Percentiles rank a stretch among this genome's conserved stretches.
phyloP scores from a whole-genome alignment of 2,888 invertebrate genomes.

The Leistus spinibarbis region DNA sequence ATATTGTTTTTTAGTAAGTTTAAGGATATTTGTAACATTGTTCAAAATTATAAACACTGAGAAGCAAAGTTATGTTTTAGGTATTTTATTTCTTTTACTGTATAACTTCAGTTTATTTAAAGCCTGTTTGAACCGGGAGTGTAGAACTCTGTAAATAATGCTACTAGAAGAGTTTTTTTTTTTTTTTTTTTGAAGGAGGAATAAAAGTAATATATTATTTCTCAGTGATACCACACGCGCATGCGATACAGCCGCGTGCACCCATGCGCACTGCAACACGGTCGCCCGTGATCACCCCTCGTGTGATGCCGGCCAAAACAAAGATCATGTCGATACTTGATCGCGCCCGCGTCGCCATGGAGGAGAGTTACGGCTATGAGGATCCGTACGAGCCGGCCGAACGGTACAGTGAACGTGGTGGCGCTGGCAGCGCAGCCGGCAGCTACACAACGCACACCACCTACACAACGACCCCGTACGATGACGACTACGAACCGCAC shows the following conservation, averaged over 20 bases:
- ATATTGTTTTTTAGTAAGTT: too few species aligned
- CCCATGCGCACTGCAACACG: slow-evolving; percentile 57
- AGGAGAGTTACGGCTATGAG: slow-evolving; percentile 72
- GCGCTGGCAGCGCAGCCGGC: slow-evolving; percentile 26
- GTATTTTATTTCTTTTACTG: too few species aligned
- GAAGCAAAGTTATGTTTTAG: too few species aligned
- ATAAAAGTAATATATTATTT: background rate
- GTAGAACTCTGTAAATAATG: too few species aligned
- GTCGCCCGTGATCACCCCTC: slow-evolving; percentile 59
- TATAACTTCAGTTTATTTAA: too few species aligned
- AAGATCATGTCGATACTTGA: slow-evolving; percentile 86
- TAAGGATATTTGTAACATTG: too few species aligned
- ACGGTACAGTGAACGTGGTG: slow-evolving; percentile 44
- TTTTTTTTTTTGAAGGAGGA: background rate
- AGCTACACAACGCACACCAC: slow-evolving; percentile 48
- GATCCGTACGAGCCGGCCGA: slow-evolving; percentile 50
- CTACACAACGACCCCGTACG: slow-evolving; percentile 48
- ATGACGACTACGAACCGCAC: slow-evolving; percentile 54
- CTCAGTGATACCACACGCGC: slow-evolving; percentile 24
- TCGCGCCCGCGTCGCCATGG: slow-evolving; percentile 82
- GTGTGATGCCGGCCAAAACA: slow-evolving; percentile 71
- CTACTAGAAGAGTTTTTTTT: too few species aligned
- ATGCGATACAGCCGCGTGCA: slow-evolving; percentile 51
- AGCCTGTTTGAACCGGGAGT: too few species aligned
- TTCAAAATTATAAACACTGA: too few species aligned